These are phyloP conservation scores for Parnassius mnemosyne DNA, from an alignment of 2,888 invertebrate genomes.

Conservation along the genomic window DNA sequence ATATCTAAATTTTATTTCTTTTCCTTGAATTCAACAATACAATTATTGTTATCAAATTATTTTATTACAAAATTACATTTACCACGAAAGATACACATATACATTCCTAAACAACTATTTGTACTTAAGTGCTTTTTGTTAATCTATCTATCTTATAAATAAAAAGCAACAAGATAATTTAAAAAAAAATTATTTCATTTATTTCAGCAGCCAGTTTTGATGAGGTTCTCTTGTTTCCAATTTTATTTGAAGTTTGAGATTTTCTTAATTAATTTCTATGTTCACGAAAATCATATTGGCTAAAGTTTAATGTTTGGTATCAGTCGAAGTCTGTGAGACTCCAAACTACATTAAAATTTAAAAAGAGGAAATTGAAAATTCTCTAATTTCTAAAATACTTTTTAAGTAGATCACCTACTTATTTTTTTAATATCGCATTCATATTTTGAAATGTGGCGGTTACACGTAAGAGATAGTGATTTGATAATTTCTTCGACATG, in stretches of 20 bases:
- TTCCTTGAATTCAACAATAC: slow-evolving; percentile 43
- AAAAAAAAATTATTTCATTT: slow-evolving; percentile 10
- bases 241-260: too few relatives aligned
- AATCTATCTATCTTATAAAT: slow-evolving; percentile 28
- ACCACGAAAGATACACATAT: slow-evolving; percentile 35
- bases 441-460: too few relatives aligned
- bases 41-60: slow-evolving; percentile 38
- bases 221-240: too few relatives aligned
- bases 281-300: neutral
- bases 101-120: slow-evolving; percentile 51
- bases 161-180: slow-evolving; percentile 15
- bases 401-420: too few relatives aligned
- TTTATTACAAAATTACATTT: slow-evolving; percentile 42
- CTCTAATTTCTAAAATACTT: too few relatives aligned
- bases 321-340: neutral
- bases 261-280: too few relatives aligned
- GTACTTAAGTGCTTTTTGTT: slow-evolving; percentile 69
- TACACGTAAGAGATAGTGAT: too few relatives aligned
- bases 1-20: slow-evolving; percentile 69
- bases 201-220: neutral
- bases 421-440: too few relatives aligned
- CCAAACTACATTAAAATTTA: neutral
- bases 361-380: too few relatives aligned
- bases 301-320: slow-evolving; percentile 1
- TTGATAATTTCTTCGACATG: too few relatives aligned